These are phyloP conservation scores for Ditylenchus weischeri DNA, from an alignment of 2,888 invertebrate genomes.

Conservation along the genomic window DNA sequence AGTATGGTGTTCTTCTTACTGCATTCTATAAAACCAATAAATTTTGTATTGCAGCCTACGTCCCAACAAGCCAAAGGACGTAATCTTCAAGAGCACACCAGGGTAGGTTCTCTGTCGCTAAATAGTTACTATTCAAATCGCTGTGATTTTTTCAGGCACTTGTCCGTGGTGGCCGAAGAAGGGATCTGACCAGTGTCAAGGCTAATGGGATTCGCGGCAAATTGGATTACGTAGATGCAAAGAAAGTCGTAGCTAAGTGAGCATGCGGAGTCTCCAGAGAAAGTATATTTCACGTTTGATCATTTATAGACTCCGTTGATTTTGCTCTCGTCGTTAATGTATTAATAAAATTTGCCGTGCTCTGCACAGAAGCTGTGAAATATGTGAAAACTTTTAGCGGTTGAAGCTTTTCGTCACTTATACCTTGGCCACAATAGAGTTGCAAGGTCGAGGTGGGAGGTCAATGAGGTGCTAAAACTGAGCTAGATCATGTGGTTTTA, in stretches of 20 bases:
- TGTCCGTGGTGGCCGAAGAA: constrained; percentile 77
- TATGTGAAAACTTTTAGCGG: too few species aligned
- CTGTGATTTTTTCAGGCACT: constrained; percentile 66
- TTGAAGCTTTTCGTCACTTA: too few species aligned
- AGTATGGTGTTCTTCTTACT: constrained; percentile 36
- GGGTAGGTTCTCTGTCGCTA: constrained; percentile 21
- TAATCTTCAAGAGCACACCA: constrained; percentile 69
- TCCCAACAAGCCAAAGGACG: constrained; percentile 98
- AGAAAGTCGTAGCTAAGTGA: constrained; percentile 53
- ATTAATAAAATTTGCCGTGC: too few species aligned
- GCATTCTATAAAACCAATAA: not conserved
- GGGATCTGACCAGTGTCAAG: constrained; percentile 92
- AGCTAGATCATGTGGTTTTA: too few species aligned
- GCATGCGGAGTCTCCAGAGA: too few species aligned
- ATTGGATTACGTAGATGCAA: constrained; percentile 86
- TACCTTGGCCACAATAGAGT: too few species aligned
- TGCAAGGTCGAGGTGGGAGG: too few species aligned
- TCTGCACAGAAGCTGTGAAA: too few species aligned
- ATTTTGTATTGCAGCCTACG: constrained; percentile 66
- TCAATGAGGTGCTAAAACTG: too few species aligned
- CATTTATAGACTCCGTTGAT: too few species aligned
- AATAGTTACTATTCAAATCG: not conserved
- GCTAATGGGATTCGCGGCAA: constrained; percentile 89
- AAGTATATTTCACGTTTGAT: too few species aligned
- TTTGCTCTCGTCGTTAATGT: too few species aligned